A percentile compares a stretch with the other conserved stretches of the same genome.
Evolutionary conservation across 2,797 vertebrate species (phyloP).

Genomic region (Poeciliopsis turneri): DNA sequence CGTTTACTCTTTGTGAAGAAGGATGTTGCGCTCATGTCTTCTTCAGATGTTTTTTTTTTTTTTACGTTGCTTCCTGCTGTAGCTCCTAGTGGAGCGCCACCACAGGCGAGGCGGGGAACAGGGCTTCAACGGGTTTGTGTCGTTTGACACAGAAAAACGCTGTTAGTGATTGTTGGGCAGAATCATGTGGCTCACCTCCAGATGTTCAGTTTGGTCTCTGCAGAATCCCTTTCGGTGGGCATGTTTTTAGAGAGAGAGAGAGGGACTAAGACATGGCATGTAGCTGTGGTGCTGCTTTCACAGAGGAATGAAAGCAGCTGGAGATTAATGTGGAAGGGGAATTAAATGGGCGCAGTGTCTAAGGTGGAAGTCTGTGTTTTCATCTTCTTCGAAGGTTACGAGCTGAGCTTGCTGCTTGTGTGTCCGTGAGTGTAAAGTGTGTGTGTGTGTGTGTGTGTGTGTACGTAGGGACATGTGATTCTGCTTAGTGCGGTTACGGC

Average conservation of each 20-base stretch:
- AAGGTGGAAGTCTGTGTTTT: conserved; percentile 37
- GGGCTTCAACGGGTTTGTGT: too few relatives aligned
- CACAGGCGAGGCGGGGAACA: too few relatives aligned
- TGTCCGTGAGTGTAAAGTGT: conserved; percentile 18
- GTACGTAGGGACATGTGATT: conserved; percentile 73
- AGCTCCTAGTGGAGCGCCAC: too few relatives aligned
- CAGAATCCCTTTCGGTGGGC: not conserved
- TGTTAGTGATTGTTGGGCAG: not conserved
- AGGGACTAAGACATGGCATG: conserved; percentile 22
- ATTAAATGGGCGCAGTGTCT: conserved; percentile 47
- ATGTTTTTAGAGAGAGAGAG: not conserved
- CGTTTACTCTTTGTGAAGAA: too few relatives aligned
- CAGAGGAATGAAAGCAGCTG: conserved; percentile 38
- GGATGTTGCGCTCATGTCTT: too few relatives aligned
- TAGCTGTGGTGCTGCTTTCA: conserved; percentile 16
- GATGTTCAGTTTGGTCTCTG: conserved; percentile 6
- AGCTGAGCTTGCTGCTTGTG: conserved; percentile 27
- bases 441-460: conserved; percentile 32
- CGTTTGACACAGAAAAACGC: too few relatives aligned
- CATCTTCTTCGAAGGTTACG: conserved; percentile 38
- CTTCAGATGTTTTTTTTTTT: too few relatives aligned
- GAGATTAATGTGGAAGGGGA: conserved; percentile 48
- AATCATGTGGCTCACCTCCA: not conserved
- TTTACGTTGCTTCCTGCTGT: too few relatives aligned
- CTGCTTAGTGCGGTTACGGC: conserved; percentile 68